Percentiles rank a stretch among this genome's conserved stretches.
Evolutionary conservation across 2,888 invertebrate genomes (phyloP).

Genomic region (Machimus rusticus): DNA sequence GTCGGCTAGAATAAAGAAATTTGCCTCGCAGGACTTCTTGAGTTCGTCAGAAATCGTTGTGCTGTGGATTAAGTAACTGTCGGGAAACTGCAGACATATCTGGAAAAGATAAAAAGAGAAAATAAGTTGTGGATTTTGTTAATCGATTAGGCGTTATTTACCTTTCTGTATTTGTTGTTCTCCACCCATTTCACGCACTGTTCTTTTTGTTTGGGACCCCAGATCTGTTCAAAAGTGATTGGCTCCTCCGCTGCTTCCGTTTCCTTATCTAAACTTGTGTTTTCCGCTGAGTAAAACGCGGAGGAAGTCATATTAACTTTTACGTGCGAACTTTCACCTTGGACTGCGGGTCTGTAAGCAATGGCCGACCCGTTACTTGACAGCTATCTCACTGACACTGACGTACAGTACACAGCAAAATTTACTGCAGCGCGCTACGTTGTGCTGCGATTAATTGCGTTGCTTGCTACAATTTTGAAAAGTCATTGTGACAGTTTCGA

Average conservation of each 20-base stretch:
- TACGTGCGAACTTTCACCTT: neutral
- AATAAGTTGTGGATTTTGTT: neutral
- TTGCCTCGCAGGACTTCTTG: slow-evolving; percentile 62
- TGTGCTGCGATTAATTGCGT: no score
- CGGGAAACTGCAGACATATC: slow-evolving; percentile 94
- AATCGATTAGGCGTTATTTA: slow-evolving; percentile 58
- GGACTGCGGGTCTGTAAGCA: neutral
- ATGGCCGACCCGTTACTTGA: neutral
- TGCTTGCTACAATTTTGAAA: no score
- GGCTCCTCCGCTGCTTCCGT: slow-evolving; percentile 51
- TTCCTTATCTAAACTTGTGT: slow-evolving; percentile 55
- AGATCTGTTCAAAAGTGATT: slow-evolving; percentile 55
- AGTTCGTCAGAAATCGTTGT: slow-evolving; percentile 71
- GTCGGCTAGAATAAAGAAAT: slow-evolving; percentile 85
- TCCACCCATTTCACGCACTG: slow-evolving; percentile 71
- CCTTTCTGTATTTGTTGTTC: slow-evolving; percentile 71
- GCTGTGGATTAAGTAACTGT: slow-evolving; percentile 76
- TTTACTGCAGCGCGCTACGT: neutral
- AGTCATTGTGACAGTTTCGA: no score
- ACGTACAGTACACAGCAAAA: neutral
- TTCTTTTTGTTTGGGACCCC: slow-evolving; percentile 57
- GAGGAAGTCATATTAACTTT: slow-evolving; percentile 50
- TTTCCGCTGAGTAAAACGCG: slow-evolving; percentile 59
- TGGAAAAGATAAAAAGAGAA: slow-evolving; percentile 59
- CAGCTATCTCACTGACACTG: neutral